Percentiles rank a stretch among this genome's conserved stretches.
phyloP scores from a whole-genome alignment of 2,797 vertebrate species.

The Acanthurus tractus region DNA sequence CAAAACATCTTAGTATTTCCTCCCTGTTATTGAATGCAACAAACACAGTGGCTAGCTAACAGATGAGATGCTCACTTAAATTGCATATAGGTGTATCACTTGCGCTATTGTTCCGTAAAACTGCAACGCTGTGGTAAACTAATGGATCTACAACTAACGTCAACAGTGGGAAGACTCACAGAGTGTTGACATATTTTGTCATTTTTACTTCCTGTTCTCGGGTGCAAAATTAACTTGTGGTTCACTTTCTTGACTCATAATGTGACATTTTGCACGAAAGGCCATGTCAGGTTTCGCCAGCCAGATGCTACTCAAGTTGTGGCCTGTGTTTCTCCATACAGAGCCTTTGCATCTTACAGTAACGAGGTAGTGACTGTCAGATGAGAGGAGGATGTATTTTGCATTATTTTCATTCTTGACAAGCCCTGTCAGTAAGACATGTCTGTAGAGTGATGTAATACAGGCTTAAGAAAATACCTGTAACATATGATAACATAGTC shows the following conservation, averaged over 20 bases:
- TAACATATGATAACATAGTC: not conserved
- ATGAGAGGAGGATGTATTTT: conserved; percentile 23
- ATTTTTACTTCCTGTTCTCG: conserved; percentile 23
- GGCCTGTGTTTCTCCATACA: not conserved
- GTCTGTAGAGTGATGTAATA: conserved; percentile 28
- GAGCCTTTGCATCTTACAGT: not conserved
- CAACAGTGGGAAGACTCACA: not conserved
- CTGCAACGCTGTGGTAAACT: not conserved
- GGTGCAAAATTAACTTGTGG: not conserved
- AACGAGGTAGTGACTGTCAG: not conserved
- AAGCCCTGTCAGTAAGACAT: conserved; percentile 38
- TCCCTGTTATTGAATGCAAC: not conserved
- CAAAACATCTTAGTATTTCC: not conserved
- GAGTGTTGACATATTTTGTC: conserved; percentile 9
- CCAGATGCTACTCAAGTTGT: not conserved
- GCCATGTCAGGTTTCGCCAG: not conserved
- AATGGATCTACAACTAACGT: too few relatives aligned
- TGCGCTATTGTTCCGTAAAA: not conserved
- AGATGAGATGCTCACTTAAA: not conserved
- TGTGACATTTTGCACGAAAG: not conserved
- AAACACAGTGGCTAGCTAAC: not conserved
- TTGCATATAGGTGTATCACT: not conserved
- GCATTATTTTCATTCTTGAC: conserved; percentile 13
- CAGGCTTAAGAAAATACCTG: not conserved
- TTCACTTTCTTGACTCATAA: not conserved